Base-by-base conservation (phyloP, 2,888 invertebrate species). In the Lingula anatina region DNA sequence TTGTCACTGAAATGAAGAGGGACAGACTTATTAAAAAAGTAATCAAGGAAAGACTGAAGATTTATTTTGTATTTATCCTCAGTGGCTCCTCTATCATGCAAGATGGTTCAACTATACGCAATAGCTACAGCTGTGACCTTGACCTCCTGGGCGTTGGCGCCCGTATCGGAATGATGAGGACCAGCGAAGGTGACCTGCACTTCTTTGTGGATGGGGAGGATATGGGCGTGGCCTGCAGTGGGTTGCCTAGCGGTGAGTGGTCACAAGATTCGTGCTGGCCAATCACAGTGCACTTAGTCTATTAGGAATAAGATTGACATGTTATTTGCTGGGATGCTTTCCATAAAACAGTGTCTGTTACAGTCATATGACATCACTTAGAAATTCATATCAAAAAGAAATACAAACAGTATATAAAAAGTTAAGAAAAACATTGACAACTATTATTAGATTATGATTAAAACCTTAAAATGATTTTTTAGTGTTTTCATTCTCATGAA, bases 61-160 rank as follows among this genome's bases (percentile, higher is more conserved):
- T n/a, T n/a, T n/a, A n/a, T n/a, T n/a, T n/a, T n/a, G n/a, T n/a
- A n/a, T n/a, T n/a, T n/a, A n/a, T n/a, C n/a, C 53, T 2, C 60
- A 77, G 92, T 66, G 93, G 94, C 0, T 87, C 90, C 1, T 88
- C 90, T 46, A 86, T 94, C 60, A 92, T 93, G 87, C 87, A 90
- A 70, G 90, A 93, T 73, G 90, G 93, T 3, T 83, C 85, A 36
- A 89, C 89, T 18, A 83, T 92, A 43, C 84, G 87, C 42, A 89
- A 88, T 69, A 88, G 89, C 59, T 93, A 94, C 67, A 82, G 85
- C 0, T 85, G 90, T 45, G 91, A 95, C 78, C 79, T 95, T 58
- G 93, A 94, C 70, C 84, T 85, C 1, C 79, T 94, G 12, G 82
- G 83, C 0, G 84, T 87, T 2, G 88, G 90, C 5, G 86, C 87